These are phyloP conservation scores for Latrodectus hesperus DNA, from an alignment of 2,888 invertebrate genomes.

Conservation along the genomic window DNA sequence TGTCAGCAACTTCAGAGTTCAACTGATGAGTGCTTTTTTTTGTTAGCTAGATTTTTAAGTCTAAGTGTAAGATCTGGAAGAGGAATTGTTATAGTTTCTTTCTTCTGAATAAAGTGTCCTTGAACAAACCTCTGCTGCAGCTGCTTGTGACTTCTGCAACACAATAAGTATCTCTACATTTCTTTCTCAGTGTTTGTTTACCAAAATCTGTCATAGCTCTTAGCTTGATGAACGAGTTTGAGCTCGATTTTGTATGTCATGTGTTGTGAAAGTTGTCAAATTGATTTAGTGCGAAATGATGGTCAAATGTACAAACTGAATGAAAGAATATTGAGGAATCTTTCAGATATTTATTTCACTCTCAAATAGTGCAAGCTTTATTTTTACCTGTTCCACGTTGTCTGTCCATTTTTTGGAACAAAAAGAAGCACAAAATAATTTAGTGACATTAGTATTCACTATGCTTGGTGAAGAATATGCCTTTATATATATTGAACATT, in stretches of 20 bases:
- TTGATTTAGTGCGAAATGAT: no score
- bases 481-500: constrained; percentile 28
- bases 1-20: no score
- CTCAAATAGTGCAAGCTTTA: background rate
- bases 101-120: background rate
- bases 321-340: background rate
- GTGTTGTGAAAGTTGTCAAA: no score
- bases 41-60: background rate
- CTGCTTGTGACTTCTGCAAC: background rate
- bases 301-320: no score
- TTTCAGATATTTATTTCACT: background rate
- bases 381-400: background rate
- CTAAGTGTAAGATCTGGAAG: background rate
- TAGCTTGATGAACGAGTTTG: no score
- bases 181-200: no score
- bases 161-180: background rate
- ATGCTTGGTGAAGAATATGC: constrained; percentile 40
- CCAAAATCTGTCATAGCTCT: no score
- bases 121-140: background rate
- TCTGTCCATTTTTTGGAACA: constrained; percentile 1
- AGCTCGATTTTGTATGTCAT: no score
- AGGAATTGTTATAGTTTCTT: background rate
- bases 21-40: no score
- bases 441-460: constrained; percentile 53
- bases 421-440: constrained; percentile 41